Evolutionary conservation across 2,113 vertebrate species (phyloP), one percentile per base, ranked within the genome.

Genomic region (Mirza zaza): DNA sequence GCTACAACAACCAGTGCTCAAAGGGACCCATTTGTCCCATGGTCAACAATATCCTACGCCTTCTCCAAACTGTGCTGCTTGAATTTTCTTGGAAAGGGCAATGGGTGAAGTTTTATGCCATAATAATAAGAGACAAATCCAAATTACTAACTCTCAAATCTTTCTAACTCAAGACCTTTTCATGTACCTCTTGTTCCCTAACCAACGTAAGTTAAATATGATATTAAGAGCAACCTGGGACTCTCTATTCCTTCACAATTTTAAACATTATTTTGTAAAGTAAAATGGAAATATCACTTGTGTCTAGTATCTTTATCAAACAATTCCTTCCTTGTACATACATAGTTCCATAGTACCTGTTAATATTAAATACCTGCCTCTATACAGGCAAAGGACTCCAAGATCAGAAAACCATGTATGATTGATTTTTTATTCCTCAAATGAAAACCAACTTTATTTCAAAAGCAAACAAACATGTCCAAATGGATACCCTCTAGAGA

Each of bases 371-470:
- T 67, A 84, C 10, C 25, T 61, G 7, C 63, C 80, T 95, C 70
- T 80, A 71, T 25, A 55, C 6, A 55, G 63, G 67, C 34, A 84
- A 93, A 87, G 34, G 55, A 90, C n/a, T 84, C 80, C 81, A 70
- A 94, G 71, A 77, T 91, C 57, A 94, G 75, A 96, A 93, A 91
- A 83, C 75, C 18, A 76, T 27, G 29, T 14, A 34, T 81, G 83
- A 90, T 27, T 83, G 39, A 91, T 94, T 92, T 87, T 86, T 91
- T 82, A 83, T 52, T 65, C n/a, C 63, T 94, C 67, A 84, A 94
- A 67, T 73, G 10, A 76, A 96, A 96, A 95, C 8, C 77, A 96
- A 90, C 12, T 27, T 59, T 90, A 90, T 76, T 81, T 67, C 48
- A 84, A 77, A 96, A 94, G 34, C 29, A 93, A 96, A 71, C 52